Conservation (phyloP, 2,888 invertebrate genomes). For the Hedychridium roseum region DNA sequence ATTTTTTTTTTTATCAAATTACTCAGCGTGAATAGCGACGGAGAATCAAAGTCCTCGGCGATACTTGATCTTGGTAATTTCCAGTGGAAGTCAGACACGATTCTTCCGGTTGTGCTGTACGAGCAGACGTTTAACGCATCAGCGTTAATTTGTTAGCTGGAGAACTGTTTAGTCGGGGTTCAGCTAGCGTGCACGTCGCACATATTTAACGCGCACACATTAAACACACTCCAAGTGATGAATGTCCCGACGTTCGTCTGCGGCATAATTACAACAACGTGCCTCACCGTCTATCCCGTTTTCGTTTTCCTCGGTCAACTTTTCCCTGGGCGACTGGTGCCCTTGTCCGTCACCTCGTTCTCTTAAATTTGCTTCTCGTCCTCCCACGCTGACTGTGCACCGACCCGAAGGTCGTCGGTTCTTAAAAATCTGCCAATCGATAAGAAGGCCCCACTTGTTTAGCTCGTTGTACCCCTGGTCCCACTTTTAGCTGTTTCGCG, state of each 20-base stretch:
- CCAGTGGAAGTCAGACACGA: conserved; percentile 12
- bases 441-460: not conserved
- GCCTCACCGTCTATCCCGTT: conserved; percentile 6
- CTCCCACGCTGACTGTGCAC: not conserved
- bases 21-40: not conserved
- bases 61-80: conserved; percentile 1
- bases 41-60: conserved; percentile 7
- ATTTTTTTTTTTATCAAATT: not conserved
- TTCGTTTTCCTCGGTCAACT: not conserved
- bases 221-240: conserved; percentile 47
- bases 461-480: not conserved
- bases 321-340: not conserved
- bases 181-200: conserved; percentile 40
- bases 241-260: conserved; percentile 45
- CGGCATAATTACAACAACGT: conserved; percentile 45
- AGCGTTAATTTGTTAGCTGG: conserved; percentile 50
- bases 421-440: too few relatives aligned
- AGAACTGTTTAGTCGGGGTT: conserved; percentile 38
- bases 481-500: not conserved
- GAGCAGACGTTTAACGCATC: conserved; percentile 43
- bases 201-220: conserved; percentile 47
- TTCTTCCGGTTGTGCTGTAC: conserved; percentile 37
- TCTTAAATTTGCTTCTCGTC: not conserved
- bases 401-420: too few relatives aligned
- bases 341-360: not conserved